Evolutionary conservation across 2,888 invertebrate genomes (phyloP).

Genomic region (Pseudolycoriella hygida): DNA sequence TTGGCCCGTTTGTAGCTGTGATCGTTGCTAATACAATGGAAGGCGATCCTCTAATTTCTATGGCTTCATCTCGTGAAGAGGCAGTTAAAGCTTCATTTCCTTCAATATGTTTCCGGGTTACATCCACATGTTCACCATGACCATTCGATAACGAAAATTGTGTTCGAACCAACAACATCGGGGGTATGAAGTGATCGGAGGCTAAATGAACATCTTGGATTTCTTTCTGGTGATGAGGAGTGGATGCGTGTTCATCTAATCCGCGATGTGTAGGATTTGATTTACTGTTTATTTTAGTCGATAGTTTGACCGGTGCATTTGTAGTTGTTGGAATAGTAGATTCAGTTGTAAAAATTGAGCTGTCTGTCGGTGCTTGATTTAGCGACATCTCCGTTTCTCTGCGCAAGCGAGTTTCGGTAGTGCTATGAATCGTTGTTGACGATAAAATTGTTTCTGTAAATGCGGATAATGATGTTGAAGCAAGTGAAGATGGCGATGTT

Average conservation of each 20-base stretch:
- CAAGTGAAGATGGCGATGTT: neutral
- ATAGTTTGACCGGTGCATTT: no score
- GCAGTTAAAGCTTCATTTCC: neutral
- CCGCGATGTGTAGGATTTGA: no score
- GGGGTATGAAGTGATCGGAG: slow-evolving; percentile 28
- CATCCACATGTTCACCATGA: no score
- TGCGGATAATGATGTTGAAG: neutral
- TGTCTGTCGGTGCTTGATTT: slow-evolving; percentile 9
- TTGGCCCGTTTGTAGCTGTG: neutral
- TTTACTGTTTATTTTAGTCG: no score
- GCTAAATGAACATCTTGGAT: slow-evolving; percentile 21
- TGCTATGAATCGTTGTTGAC: slow-evolving; percentile 1
- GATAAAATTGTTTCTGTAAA: neutral
- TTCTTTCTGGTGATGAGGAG: slow-evolving; percentile 14
- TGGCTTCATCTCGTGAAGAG: neutral
- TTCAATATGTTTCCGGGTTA: no score
- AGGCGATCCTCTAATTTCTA: neutral
- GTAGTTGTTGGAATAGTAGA: slow-evolving; percentile 3
- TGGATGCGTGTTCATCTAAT: neutral
- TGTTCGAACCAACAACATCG: slow-evolving; percentile 28
- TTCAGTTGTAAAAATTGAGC: slow-evolving; percentile 4
- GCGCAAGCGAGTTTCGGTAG: neutral
- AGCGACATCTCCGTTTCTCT: slow-evolving; percentile 12
- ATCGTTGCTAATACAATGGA: neutral
- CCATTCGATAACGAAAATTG: slow-evolving; percentile 23